Conservation (phyloP, 2,113 vertebrate genomes). For the Eurypyga helias region DNA sequence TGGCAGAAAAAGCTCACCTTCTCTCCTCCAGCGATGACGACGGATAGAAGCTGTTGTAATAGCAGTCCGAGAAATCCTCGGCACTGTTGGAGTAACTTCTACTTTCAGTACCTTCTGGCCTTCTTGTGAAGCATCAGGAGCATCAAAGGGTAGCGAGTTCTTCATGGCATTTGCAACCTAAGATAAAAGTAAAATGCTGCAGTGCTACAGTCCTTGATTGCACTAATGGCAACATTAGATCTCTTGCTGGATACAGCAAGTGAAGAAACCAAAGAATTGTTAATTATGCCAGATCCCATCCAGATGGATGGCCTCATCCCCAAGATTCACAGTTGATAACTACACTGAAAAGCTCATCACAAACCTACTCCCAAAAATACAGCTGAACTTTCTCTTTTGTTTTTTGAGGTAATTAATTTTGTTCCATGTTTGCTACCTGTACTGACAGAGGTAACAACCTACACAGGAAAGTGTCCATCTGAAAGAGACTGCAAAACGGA, state of each 20-base stretch:
- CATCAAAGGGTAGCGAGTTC: slow-evolving; percentile 91
- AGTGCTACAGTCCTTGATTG: background rate
- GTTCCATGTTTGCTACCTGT: background rate
- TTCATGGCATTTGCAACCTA: slow-evolving; percentile 98
- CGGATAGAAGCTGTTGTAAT: slow-evolving; percentile 98
- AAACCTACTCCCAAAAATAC: background rate
- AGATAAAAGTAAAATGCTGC: slow-evolving; percentile 14
- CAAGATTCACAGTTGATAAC: background rate
- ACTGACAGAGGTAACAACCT: background rate
- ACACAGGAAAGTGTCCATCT: background rate
- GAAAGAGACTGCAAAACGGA: background rate
- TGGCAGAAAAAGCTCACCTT: slow-evolving; percentile 79
- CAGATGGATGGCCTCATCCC: background rate
- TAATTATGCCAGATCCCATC: background rate
- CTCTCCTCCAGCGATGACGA: slow-evolving; percentile 96
- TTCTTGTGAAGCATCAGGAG: slow-evolving; percentile 85
- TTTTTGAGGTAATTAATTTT: background rate
- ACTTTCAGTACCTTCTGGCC: slow-evolving; percentile 95
- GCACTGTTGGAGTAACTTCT: slow-evolving; percentile 94
- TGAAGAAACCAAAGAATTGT: background rate
- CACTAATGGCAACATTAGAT: background rate
- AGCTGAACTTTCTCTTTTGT: background rate
- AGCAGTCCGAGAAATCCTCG: slow-evolving; percentile 93
- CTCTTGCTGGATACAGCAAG: background rate
- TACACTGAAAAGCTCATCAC: background rate